Conservation (phyloP, 2,797 vertebrate species). For the Lagorchestes hirsutus region DNA sequence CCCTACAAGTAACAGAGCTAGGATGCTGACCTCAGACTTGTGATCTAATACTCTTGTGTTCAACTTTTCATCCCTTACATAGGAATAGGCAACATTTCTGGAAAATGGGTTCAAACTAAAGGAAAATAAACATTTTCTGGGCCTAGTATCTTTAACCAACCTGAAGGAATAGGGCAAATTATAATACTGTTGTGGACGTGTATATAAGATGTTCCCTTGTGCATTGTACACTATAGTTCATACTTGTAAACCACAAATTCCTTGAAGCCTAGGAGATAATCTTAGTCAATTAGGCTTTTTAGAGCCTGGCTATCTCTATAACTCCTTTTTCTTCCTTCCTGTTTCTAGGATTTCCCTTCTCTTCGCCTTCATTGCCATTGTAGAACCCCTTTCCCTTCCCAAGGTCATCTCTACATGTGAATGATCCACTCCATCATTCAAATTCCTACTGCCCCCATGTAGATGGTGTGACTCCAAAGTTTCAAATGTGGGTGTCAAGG, state of each 20-base stretch:
- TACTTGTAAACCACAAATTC: conserved; percentile 39
- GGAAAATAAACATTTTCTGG: conserved; percentile 21
- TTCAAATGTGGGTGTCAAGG: background rate
- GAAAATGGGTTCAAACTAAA: conserved; percentile 32
- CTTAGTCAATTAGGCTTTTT: conserved; percentile 8
- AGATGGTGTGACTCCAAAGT: background rate
- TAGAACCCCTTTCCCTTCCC: background rate
- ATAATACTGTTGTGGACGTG: conserved; percentile 13
- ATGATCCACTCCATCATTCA: background rate
- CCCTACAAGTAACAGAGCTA: no score
- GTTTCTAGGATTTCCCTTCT: background rate
- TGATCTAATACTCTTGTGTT: no score
- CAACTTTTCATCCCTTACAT: no score
- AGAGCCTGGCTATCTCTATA: background rate
- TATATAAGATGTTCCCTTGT: conserved; percentile 20
- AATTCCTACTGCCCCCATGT: background rate
- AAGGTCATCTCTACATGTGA: no score
- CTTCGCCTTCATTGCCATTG: background rate
- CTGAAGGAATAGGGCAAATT: conserved; percentile 24
- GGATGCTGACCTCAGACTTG: no score
- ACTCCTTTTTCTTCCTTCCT: background rate
- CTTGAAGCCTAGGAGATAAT: conserved; percentile 40
- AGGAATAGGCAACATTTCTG: background rate
- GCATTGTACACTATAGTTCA: conserved; percentile 32
- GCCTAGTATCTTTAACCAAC: background rate